phyloP scores from a whole-genome alignment of 2,888 invertebrate species.

The Hydropsyche betteni region DNA sequence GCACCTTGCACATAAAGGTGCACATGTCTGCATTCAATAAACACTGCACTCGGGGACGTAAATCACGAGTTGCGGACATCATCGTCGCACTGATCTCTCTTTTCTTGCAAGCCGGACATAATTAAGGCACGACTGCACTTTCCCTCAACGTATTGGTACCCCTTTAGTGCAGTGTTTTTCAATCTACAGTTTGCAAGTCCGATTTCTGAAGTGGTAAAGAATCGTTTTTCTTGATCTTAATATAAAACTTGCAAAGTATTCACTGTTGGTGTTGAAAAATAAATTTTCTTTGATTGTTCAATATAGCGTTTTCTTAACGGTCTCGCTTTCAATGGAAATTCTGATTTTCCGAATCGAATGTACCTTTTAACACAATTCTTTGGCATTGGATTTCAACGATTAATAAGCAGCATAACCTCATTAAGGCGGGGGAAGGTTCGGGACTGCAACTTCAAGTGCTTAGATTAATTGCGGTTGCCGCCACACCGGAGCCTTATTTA shows the following conservation, averaged over 20 bases:
- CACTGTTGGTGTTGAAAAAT: no score
- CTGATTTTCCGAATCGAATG: no score
- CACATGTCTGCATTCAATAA: neutral
- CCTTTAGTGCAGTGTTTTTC: no score
- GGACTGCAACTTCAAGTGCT: neutral
- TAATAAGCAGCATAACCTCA: no score
- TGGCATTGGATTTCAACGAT: no score
- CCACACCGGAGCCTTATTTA: constrained; percentile 24
- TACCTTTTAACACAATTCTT: neutral
- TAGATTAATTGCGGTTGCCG: constrained; percentile 9
- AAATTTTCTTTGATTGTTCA: no score
- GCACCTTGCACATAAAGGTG: constrained; percentile 4
- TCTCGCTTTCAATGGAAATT: no score
- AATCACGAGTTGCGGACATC: constrained; percentile 32
- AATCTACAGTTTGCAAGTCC: no score
- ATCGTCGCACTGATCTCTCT: constrained; percentile 33
- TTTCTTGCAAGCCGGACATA: constrained; percentile 20
- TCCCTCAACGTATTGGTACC: neutral
- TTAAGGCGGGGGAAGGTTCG: neutral
- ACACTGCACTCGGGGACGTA: neutral
- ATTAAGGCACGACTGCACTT: constrained; percentile 22
- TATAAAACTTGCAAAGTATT: no score
- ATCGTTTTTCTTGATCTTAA: no score
- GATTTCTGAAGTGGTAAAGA: no score
- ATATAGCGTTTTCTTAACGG: no score